Percentiles rank a stretch among this genome's conserved stretches.
These are phyloP conservation scores for Bombus polaris DNA, from an alignment of 1,140 invertebrate genomes.

Conservation along the genomic window DNA sequence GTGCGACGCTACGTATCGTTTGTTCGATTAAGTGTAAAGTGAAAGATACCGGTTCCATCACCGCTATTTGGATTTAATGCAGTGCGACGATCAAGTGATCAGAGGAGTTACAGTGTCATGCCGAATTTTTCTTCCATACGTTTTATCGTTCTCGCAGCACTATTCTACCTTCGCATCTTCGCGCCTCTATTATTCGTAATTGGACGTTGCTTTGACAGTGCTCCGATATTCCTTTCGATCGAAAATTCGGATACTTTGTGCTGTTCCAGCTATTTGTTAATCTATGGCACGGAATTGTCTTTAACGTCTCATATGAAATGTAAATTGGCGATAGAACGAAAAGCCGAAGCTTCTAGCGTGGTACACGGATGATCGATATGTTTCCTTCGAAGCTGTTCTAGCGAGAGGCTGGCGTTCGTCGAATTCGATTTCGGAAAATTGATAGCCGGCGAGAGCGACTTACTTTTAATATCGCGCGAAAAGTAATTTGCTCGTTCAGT, in stretches of 20 bases:
- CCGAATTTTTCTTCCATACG: background rate
- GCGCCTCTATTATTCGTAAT: background rate
- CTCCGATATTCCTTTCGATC: background rate
- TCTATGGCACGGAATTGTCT: background rate
- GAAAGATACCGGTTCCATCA: background rate
- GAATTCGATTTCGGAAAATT: background rate
- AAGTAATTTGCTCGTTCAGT: background rate
- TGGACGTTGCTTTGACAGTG: too few relatives aligned
- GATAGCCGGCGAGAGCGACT: background rate
- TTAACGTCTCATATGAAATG: background rate
- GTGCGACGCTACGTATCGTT: constrained; percentile 7
- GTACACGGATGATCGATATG: background rate
- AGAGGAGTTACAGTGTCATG: background rate
- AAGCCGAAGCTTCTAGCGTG: background rate
- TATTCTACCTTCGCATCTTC: background rate
- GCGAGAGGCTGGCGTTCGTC: background rate
- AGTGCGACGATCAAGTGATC: constrained; percentile 34
- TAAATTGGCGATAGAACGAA: background rate
- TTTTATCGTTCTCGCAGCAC: background rate
- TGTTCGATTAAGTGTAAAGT: constrained; percentile 44
- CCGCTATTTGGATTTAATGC: constrained; percentile 27
- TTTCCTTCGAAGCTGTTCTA: background rate
- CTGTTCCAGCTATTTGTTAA: background rate
- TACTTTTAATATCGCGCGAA: background rate
- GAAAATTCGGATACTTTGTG: background rate